phyloP scores from a whole-genome alignment of 53 echinoderm and acorn worm species.

The Luidia sarsii region DNA sequence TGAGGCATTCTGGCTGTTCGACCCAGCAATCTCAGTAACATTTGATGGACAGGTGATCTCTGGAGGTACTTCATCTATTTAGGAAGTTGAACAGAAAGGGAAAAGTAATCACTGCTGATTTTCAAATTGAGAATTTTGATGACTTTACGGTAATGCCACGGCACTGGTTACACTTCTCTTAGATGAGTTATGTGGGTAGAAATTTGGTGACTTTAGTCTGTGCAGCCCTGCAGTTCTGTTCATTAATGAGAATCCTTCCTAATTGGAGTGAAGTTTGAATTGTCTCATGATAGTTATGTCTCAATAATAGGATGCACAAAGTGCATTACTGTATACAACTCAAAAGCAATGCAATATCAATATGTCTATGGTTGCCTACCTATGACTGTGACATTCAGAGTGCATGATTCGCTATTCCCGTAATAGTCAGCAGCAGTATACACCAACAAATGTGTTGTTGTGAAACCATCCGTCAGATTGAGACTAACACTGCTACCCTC shows the following conservation, averaged over 20 bases:
- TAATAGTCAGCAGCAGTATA: neutral
- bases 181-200: too few species aligned
- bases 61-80: neutral
- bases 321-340: too few species aligned
- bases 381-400: conserved; percentile 10
- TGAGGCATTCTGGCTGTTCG: neutral
- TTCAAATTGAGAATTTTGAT: too few species aligned
- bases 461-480: neutral
- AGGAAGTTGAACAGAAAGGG: neutral
- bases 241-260: too few species aligned
- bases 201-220: too few species aligned
- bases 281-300: too few species aligned
- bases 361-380: neutral
- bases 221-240: too few species aligned
- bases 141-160: too few species aligned
- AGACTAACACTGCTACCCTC: neutral
- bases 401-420: neutral
- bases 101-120: too few species aligned
- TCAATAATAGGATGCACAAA: too few species aligned
- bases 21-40: neutral
- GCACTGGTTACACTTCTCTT: too few species aligned
- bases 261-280: too few species aligned
- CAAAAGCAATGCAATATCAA: neutral
- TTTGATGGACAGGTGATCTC: neutral
- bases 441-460: neutral